These are phyloP conservation scores for Chaetops frenatus DNA, from an alignment of 2,113 vertebrate species.

Conservation along the genomic window DNA sequence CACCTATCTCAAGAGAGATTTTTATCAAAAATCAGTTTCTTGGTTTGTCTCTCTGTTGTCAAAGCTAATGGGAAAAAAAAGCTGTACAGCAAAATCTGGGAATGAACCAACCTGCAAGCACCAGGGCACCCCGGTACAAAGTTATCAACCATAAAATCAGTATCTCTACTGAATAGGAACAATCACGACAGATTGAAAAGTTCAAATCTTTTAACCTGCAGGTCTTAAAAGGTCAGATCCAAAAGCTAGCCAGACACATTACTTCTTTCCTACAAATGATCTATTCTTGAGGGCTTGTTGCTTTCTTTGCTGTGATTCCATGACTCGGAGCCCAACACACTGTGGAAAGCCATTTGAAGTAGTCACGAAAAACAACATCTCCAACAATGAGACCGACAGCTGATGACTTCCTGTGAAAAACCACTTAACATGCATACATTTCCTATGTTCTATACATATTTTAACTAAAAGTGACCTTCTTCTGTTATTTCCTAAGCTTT, in stretches of 20 bases:
- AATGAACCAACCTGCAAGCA: background rate
- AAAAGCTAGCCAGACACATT: background rate
- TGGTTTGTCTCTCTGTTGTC: background rate
- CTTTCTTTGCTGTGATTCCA: background rate
- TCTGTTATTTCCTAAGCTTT: background rate
- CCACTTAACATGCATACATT: background rate
- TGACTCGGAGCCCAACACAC: background rate
- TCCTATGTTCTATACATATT: background rate
- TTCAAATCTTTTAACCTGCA: background rate
- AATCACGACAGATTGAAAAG: background rate
- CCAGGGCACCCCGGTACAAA: background rate
- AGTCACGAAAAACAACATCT: background rate
- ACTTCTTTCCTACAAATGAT: background rate
- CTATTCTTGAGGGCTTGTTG: background rate
- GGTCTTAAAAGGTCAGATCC: background rate
- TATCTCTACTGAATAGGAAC: background rate
- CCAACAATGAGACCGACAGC: background rate
- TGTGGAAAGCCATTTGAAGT: background rate
- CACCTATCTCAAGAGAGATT: background rate
- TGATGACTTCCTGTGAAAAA: background rate
- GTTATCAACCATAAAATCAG: background rate
- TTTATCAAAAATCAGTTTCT: background rate
- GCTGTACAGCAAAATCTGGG: background rate
- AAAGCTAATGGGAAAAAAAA: background rate
- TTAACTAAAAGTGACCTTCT: background rate